Conservation (phyloP, 1,140 invertebrate genomes). For the Drosophila nasuta region DNA sequence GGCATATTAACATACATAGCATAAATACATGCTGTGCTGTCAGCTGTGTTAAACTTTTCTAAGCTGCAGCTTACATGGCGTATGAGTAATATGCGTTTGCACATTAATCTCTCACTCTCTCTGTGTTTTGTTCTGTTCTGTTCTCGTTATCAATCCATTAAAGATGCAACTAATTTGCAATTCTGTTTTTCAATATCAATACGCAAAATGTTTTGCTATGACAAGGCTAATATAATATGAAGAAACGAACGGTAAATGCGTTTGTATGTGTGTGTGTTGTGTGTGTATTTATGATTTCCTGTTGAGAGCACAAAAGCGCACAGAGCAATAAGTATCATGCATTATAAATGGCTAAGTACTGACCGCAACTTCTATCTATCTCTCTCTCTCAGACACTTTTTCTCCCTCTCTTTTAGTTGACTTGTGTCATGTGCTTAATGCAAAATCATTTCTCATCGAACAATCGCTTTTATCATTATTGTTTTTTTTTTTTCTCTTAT, state of each 20-base stretch:
- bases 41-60: not conserved
- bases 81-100: conserved; percentile 22
- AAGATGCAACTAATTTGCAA: conserved; percentile 21
- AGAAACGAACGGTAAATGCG: conserved; percentile 1
- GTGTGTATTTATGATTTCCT: conserved; percentile 21
- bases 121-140: too few relatives aligned
- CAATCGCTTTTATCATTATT: conserved; percentile 5
- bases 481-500: not conserved
- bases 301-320: conserved; percentile 6
- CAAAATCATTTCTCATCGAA: conserved; percentile 16
- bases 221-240: conserved; percentile 18
- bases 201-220: not conserved
- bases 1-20: too few relatives aligned
- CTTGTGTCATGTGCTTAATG: conserved; percentile 27
- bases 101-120: not conserved
- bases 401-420: too few relatives aligned
- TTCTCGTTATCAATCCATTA: not conserved
- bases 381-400: not conserved
- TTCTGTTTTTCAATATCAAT: conserved; percentile 12
- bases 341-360: conserved; percentile 39
- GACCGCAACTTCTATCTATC: not conserved
- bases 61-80: conserved; percentile 18
- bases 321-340: conserved; percentile 14
- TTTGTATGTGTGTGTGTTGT: not conserved
- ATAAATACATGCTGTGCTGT: not conserved